Evolutionary conservation across 2,113 vertebrate species (phyloP).

Genomic region (Lophura nycthemera): DNA sequence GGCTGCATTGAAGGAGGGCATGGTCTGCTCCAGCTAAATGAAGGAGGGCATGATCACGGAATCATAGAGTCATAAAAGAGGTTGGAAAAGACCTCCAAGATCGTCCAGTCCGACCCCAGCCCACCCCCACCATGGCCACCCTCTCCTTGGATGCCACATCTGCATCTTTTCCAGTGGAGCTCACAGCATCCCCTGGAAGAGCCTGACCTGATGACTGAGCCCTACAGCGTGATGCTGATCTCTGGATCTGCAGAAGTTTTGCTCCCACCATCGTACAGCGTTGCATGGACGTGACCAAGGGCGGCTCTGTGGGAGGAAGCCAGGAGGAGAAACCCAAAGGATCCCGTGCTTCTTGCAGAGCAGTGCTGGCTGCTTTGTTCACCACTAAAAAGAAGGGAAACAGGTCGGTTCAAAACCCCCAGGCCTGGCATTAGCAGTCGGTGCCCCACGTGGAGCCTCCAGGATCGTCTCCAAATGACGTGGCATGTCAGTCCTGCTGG

Average conservation of each 20-base stretch:
- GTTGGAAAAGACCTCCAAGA: too few relatives aligned
- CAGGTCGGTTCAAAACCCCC: not conserved
- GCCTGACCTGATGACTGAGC: not conserved
- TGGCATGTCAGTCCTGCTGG: not conserved
- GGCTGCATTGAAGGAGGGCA: not conserved
- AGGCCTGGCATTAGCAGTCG: too few relatives aligned
- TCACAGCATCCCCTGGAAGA: not conserved
- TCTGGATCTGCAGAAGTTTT: not conserved
- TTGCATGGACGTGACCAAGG: rapidly evolving
- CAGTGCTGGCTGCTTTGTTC: not conserved
- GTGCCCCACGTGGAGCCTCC: not conserved
- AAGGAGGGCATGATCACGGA: too few relatives aligned
- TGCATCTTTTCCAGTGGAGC: not conserved
- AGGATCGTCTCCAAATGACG: not conserved
- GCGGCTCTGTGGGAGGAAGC: not conserved
- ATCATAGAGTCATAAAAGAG: too few relatives aligned
- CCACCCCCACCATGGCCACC: too few relatives aligned
- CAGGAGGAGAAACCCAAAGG: not conserved
- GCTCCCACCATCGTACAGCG: not conserved
- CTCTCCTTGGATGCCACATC: too few relatives aligned
- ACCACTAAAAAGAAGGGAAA: not conserved
- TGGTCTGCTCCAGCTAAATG: not conserved
- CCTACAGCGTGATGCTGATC: not conserved
- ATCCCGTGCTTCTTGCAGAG: not conserved
- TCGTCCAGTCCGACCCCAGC: too few relatives aligned